Evolutionary conservation across 2,888 invertebrate species (phyloP).

Genomic region (Carpatolechia fugitivella): DNA sequence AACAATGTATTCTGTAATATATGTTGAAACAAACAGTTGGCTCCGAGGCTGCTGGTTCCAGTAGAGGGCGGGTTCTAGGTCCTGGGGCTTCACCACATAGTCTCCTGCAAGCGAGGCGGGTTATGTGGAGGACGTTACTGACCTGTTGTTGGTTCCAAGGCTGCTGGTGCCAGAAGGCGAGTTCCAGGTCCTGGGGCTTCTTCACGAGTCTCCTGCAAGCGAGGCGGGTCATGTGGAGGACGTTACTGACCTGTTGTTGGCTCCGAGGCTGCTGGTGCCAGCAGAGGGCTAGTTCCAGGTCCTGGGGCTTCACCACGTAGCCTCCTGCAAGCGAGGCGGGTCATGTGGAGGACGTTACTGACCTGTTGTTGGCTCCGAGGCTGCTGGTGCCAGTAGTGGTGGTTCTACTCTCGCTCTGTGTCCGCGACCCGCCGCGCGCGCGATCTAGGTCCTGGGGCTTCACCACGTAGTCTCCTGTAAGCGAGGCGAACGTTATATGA

Average conservation of each 20-base stretch:
- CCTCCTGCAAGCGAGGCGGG: slow-evolving; percentile 80
- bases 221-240: too few species aligned
- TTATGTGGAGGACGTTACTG: too few species aligned
- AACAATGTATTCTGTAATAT: too few species aligned
- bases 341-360: too few species aligned
- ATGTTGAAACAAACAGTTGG: slow-evolving; percentile 42
- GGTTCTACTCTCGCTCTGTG: slow-evolving; percentile 69
- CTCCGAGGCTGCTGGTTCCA: slow-evolving; percentile 56
- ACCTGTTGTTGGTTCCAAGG: slow-evolving; percentile 53
- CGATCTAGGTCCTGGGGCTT: slow-evolving; percentile 81
- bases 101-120: slow-evolving; percentile 80
- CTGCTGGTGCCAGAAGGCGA: slow-evolving; percentile 49
- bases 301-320: slow-evolving; percentile 81
- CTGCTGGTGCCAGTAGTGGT: slow-evolving; percentile 48
- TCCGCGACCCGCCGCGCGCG: slow-evolving; percentile 57
- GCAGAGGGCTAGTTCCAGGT: slow-evolving; percentile 59
- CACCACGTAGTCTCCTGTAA: slow-evolving; percentile 80
- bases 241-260: slow-evolving; percentile 51
- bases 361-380: slow-evolving; percentile 53
- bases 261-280: slow-evolving; percentile 56
- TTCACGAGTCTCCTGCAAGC: slow-evolving; percentile 80
- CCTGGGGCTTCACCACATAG: slow-evolving; percentile 81
- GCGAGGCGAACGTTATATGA: too few species aligned
- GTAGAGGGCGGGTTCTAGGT: slow-evolving; percentile 59
- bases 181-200: slow-evolving; percentile 79